These are phyloP conservation scores for Carollia perspicillata DNA, from an alignment of 2,113 vertebrate genomes.

Conservation along the genomic window DNA sequence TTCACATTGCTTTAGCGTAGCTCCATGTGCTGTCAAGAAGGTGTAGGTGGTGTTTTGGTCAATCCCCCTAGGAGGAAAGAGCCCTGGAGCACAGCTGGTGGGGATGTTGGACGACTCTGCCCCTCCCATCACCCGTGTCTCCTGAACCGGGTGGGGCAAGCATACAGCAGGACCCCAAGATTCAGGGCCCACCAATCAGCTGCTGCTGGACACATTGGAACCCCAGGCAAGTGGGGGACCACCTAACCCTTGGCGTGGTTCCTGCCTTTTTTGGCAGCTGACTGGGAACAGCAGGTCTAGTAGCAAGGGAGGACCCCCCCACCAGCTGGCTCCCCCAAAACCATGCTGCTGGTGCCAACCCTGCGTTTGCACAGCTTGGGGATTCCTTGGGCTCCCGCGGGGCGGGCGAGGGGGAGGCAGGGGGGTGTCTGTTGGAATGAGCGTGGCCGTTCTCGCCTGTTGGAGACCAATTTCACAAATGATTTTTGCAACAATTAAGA, in stretches of 20 bases:
- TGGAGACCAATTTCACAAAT: slow-evolving; percentile 96
- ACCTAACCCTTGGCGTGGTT: not conserved
- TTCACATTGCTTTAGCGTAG: fast-evolving
- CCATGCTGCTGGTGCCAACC: fast-evolving
- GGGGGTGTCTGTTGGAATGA: slow-evolving; percentile 81
- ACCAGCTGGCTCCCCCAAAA: not conserved
- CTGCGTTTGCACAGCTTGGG: not conserved
- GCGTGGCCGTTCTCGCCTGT: slow-evolving; percentile 86
- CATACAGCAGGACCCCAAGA: fast-evolving
- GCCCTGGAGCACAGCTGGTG: fast-evolving
- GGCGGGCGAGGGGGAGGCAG: not conserved
- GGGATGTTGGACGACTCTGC: not conserved
- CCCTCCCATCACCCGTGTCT: not conserved
- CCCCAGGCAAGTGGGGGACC: not conserved
- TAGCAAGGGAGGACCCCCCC: fast-evolving
- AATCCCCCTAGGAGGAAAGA: not conserved
- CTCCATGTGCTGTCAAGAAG: not conserved
- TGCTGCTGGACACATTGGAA: not conserved
- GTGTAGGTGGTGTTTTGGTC: not conserved
- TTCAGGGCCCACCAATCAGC: fast-evolving
- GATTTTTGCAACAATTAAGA: slow-evolving; percentile 96
- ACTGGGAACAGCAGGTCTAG: fast-evolving
- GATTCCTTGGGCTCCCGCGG: not conserved
- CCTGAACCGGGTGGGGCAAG: fast-evolving
- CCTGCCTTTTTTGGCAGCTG: not conserved